Evolutionary conservation across 1,140 invertebrate genomes (phyloP), one percentile per base, ranked within the genome.

Genomic region (Varroa destructor): DNA sequence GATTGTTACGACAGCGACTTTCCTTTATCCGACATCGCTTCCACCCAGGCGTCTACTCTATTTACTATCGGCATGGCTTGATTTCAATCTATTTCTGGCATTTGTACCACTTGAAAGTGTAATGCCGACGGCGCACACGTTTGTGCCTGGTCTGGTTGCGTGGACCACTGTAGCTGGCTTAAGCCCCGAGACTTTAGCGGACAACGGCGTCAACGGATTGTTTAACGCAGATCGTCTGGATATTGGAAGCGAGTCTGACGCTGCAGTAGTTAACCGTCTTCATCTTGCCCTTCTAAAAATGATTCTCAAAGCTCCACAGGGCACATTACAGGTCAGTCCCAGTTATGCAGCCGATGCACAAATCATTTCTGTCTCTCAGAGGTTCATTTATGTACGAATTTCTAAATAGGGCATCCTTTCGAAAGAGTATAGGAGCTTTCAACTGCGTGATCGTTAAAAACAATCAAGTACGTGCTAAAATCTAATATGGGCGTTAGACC

Each of bases 211-310:
- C 8, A 51, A 8, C 8, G 46, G 46, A 51, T 51, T 8, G 46
- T 25, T 25, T 25, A 8, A 3, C 46, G 46, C 46, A 51, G 46
- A 51, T 51, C 46, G 46, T 51, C 46, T 51, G 46, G 46, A 51
- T 51, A 51, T 8, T 3, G 46, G 46, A 51, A 12, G 40, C 46
- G 61, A 67, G 36, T 43, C 14, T 40, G 61, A 67, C 36, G 12
- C 61, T 67, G 14, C 36, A 12, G 61, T 67, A 1, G 46, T 46
- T 40, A 67, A 67, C 37, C 40, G 36, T 43, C 36, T 67, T 14
- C 61, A 67, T 37, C 61, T 67, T 12, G 61, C 61, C 1, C 61
- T 67, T 1, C 61, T 67, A 12, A 67, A 67, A 67, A 67, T 67
- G 1, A 67, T 67, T 8, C 36, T 67, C 12, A 67, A 67, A 40